A percentile compares a stretch with the other conserved stretches of the same genome.
phyloP scores from a whole-genome alignment of 2,113 vertebrate species.

The Rousettus leschenaultii region DNA sequence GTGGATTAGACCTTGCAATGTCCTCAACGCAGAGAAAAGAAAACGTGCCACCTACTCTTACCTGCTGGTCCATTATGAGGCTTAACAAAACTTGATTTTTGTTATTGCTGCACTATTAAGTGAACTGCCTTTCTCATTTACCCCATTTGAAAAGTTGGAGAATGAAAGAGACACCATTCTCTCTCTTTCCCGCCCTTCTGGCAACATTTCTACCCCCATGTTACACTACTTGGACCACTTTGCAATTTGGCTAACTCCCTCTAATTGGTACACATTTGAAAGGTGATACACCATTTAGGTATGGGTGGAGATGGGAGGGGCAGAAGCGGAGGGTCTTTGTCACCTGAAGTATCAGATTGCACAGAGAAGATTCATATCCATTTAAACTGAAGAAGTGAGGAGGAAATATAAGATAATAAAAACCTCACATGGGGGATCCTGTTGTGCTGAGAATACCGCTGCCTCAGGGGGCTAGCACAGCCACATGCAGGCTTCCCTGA shows the following conservation, averaged over 20 bases:
- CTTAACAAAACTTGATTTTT: background rate
- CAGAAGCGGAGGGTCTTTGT: background rate
- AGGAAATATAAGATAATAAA: background rate
- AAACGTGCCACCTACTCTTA: background rate
- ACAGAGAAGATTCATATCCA: background rate
- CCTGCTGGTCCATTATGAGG: background rate
- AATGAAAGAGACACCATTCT: background rate
- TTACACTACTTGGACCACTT: background rate
- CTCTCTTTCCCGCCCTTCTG: background rate
- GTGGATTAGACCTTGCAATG: too few species aligned
- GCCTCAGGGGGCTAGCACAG: accelerated
- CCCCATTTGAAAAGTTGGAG: background rate
- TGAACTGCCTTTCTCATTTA: background rate
- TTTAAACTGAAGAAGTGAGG: background rate
- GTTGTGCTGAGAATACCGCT: background rate
- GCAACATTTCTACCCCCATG: background rate
- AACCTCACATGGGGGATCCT: accelerated
- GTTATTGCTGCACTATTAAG: background rate
- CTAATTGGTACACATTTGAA: background rate
- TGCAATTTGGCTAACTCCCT: background rate
- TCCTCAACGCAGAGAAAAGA: background rate
- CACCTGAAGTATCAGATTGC: background rate
- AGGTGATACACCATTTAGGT: too few species aligned
- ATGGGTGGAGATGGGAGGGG: background rate
- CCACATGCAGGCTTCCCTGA: background rate